These are phyloP conservation scores for Orchestia grillus DNA, from an alignment of 1,140 invertebrate genomes.

Conservation along the genomic window DNA sequence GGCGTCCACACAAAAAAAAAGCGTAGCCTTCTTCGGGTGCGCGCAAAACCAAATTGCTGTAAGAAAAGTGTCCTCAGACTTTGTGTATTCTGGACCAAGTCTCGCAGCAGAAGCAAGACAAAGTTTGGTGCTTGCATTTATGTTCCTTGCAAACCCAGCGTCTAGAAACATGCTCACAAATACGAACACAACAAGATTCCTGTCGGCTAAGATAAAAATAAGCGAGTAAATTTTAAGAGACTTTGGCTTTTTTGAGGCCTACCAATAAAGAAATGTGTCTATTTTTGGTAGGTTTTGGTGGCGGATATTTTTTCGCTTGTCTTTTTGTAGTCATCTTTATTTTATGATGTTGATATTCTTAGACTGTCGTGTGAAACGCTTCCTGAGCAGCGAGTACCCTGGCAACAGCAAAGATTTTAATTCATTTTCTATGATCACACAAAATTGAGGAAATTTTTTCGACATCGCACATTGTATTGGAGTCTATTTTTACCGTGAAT, in stretches of 20 bases:
- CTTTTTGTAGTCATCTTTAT: no score
- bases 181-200: neutral
- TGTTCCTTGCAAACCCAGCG: neutral
- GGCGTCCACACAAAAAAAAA: neutral
- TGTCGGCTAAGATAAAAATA: neutral
- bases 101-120: neutral
- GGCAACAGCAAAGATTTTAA: no score
- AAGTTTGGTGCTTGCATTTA: slow-evolving; percentile 1
- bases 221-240: neutral
- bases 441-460: no score
- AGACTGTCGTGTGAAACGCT: no score
- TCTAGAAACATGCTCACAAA: neutral
- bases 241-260: neutral
- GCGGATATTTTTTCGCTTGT: no score
- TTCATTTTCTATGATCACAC: no score
- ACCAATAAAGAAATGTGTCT: no score
- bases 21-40: neutral
- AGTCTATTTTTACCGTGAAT: no score
- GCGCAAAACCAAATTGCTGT: neutral
- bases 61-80: slow-evolving; percentile 1
- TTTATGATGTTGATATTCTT: no score
- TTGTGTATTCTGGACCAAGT: neutral
- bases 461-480: no score
- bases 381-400: no score
- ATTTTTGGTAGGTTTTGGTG: no score